These are phyloP conservation scores for Trisateles emortualis DNA, from an alignment of 2,888 invertebrate genomes.

Conservation along the genomic window DNA sequence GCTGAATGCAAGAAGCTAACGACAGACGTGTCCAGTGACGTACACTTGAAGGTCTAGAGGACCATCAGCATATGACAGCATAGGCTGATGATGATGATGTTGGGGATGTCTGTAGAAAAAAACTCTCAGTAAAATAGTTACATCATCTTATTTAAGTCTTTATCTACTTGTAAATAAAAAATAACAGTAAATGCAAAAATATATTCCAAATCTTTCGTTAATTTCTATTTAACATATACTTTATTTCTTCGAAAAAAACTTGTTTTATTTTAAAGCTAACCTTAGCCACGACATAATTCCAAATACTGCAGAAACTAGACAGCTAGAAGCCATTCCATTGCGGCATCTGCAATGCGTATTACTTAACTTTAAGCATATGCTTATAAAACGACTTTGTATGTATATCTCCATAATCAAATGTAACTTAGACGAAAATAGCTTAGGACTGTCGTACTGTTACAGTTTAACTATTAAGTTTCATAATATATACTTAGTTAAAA, in stretches of 20 bases:
- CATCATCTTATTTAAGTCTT: neutral
- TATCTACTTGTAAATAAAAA: constrained; percentile 17
- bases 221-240: constrained; percentile 24
- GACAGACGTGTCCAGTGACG: no score
- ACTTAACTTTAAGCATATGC: constrained; percentile 41
- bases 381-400: constrained; percentile 24
- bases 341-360: constrained; percentile 64
- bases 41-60: no score
- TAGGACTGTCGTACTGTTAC: constrained; percentile 19
- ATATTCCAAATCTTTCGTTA: constrained; percentile 18
- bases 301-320: constrained; percentile 39
- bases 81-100: no score
- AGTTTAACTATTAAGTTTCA: constrained; percentile 27
- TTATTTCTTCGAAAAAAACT: constrained; percentile 18
- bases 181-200: constrained; percentile 23
- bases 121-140: no score
- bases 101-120: no score
- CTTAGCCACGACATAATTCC: constrained; percentile 33
- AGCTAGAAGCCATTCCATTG: constrained; percentile 36
- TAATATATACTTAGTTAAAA: constrained; percentile 14
- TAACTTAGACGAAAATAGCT: constrained; percentile 22
- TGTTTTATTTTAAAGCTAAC: constrained; percentile 30
- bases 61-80: no score
- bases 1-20: no score
- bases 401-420: constrained; percentile 25